Base-by-base conservation (phyloP, 1,140 invertebrate species). In the Maniola jurtina region DNA sequence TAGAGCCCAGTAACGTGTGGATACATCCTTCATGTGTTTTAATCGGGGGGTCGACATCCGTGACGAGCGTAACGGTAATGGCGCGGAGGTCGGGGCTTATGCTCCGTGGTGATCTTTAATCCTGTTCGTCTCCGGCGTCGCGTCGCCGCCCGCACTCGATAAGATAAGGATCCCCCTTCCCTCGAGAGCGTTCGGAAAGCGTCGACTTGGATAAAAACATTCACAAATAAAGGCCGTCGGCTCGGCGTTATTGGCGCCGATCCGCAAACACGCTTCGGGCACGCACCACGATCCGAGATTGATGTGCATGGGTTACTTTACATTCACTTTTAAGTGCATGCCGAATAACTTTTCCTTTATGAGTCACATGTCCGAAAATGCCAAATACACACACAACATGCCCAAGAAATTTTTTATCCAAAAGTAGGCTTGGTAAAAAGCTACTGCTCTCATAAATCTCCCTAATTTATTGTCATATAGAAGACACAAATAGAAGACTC, bases 111-210 rank as follows among this genome's bases (percentile, higher is more conserved):
- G 70, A 64, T 64, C 64, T 70, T 70, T 76, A 70, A 72, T 75
- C 72, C 79, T 60, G 72, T 61, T 70, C 48, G 67, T 58, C 66
- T 73, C 65, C 66, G 76, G 74, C 78, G 77, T 75, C 79, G 68
- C 74, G 75, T 70, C 73, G 81, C 69, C 79, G 81, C 76, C 75
- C 75, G 77, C 62, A 67, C 73, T 59, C 70, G 83, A 84, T 85
- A 82, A 88, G 78, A 84, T 88, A 87, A 85, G 69, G 62, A 74
- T 52, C 72, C 74, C 73, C 68, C 70, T 69, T 56, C 70, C 57
- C 55, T 66, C 71, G 55, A 66, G 70, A 50, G 70, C 64, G 64
- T 72, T 72, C 73, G 68, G 66, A 75, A 55, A 64, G 58, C 68
- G 61, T 69, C 54, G 66, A 52, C 61, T 61, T 58, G 64, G 64